A percentile compares a stretch with the other conserved stretches of the same genome.
These are phyloP conservation scores for Salmo trutta DNA, from an alignment of 2,797 vertebrate species.

Conservation along the genomic window DNA sequence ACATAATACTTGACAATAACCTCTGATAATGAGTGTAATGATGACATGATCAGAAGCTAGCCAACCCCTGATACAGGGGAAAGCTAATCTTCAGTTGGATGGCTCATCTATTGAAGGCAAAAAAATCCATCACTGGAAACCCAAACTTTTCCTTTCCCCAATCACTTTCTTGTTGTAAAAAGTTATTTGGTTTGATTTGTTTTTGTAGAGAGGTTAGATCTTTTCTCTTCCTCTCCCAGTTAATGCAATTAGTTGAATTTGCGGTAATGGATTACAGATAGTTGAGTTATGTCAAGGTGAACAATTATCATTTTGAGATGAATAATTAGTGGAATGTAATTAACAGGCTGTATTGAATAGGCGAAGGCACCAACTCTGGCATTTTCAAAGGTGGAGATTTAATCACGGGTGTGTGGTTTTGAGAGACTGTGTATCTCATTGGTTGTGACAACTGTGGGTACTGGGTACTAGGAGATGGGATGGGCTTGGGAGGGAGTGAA, in stretches of 20 bases:
- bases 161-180: slow-evolving; percentile 1
- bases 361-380: slow-evolving; percentile 53
- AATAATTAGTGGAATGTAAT: slow-evolving; percentile 76
- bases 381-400: slow-evolving; percentile 43
- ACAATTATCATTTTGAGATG: slow-evolving; percentile 72
- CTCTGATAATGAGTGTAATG: no score
- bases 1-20: no score
- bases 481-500: neutral
- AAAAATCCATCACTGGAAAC: slow-evolving; percentile 13
- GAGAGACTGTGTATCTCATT: slow-evolving; percentile 30
- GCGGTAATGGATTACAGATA: slow-evolving; percentile 58
- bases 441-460: slow-evolving; percentile 34
- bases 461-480: neutral
- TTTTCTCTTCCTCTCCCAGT: slow-evolving; percentile 23
- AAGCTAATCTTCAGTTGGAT: no score
- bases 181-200: slow-evolving; percentile 16
- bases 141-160: slow-evolving; percentile 7
- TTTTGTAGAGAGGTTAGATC: slow-evolving; percentile 33
- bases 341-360: slow-evolving; percentile 58
- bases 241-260: slow-evolving; percentile 61
- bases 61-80: no score
- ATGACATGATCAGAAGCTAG: no score
- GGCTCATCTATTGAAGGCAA: slow-evolving; percentile 9
- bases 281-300: slow-evolving; percentile 71
- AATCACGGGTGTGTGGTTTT: slow-evolving; percentile 22